Percentiles rank a stretch among this genome's conserved stretches.
phyloP scores from a whole-genome alignment of 2,888 invertebrate species.

The Parthenolecanium corni region DNA sequence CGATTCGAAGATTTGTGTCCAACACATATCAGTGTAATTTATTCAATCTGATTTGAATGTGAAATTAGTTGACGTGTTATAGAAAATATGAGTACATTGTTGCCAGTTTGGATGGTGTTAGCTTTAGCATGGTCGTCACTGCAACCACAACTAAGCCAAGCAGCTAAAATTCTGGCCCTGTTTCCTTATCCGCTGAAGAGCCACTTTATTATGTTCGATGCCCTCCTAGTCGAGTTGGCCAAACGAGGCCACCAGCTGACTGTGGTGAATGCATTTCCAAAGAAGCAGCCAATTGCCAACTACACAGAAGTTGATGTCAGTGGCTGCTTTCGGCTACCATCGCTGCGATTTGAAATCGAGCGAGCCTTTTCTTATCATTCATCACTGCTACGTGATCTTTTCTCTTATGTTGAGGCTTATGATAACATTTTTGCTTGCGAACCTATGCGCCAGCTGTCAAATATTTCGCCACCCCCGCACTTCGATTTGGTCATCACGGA shows the following conservation, averaged over 20 bases:
- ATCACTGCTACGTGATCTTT: background rate
- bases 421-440: constrained; percentile 12
- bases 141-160: background rate
- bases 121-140: background rate
- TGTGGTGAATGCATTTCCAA: constrained; percentile 24
- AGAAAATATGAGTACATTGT: background rate
- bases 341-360: background rate
- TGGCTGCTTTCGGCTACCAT: background rate
- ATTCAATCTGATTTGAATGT: too few species aligned
- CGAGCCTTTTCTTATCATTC: constrained; percentile 1
- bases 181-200: constrained; percentile 29
- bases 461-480: background rate
- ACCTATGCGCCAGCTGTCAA: constrained; percentile 3
- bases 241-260: constrained; percentile 28
- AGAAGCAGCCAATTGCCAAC: background rate
- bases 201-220: constrained; percentile 27
- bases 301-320: constrained; percentile 10
- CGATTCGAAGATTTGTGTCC: too few species aligned
- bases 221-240: constrained; percentile 24
- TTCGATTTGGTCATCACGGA: constrained; percentile 29
- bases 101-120: background rate
- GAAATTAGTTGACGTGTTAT: too few species aligned
- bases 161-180: constrained; percentile 27
- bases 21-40: too few species aligned
- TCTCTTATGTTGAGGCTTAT: background rate